Base-by-base conservation (phyloP, 2,113 vertebrate species). In the Tychaedon coryphoeus region DNA sequence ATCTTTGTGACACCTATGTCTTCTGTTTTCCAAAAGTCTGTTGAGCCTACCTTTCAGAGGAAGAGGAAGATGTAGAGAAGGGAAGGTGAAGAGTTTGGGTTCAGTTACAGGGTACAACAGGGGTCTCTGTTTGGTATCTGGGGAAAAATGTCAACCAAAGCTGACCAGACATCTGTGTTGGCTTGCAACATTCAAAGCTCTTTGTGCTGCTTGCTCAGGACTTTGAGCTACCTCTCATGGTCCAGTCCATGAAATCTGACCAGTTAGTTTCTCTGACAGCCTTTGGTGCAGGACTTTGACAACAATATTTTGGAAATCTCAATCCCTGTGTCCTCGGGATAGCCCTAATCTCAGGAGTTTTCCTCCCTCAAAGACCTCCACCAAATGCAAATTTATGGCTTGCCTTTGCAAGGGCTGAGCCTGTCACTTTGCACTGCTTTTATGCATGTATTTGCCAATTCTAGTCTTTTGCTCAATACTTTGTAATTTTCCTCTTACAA, bases 31-130 rank as follows among this genome's bases (percentile, higher is more conserved):
- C 61, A 53, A 48, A 78, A 20, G 10, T 53, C 65, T 66, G 20
- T 33, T 0, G 1, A 61, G 17, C 8, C 12, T 47, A 26, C 2
- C 3, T 6, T 45, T 79, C 23, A 19, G 47, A 61, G 40, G 56
- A 48, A 62, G 47, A 53, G 47, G 12, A 62, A 54, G n/a, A 54
- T 50, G 40, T 66, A 56, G 56, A 65, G 43, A 64, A 16, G 12
- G 18, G 13, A 78, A 29, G 8, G 12, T 25, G 16, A 70, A 29
- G n/a, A 57, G 26, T 40, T 70, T 50, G 33, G 9, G 4, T 48
- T 48, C 38, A 20, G 12, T 29, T 84, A 40, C 7, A 36, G 12
- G 10, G 75, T 57, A 43, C 5, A 78, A 1, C 7, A 8, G 20
- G 20, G 20, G 29, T 19, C 20, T 79, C 29, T 72, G 5, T n/a